These are phyloP conservation scores for Polypterus bichir DNA, from an alignment of 2,113 vertebrate species.

Conservation along the genomic window DNA sequence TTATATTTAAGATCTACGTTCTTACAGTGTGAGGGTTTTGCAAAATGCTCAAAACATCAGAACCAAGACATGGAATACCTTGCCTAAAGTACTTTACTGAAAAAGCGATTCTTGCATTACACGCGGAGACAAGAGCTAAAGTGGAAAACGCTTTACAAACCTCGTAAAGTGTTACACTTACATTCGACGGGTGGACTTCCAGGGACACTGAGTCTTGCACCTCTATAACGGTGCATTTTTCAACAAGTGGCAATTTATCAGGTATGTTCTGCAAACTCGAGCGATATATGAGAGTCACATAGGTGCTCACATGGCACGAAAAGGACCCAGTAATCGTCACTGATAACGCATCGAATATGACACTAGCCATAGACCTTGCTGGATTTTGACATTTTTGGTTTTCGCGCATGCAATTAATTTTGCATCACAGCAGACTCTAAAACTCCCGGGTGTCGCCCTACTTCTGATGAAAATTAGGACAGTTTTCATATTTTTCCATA, in stretches of 20 bases:
- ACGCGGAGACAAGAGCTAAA: too few species aligned
- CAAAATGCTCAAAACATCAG: slow-evolving; percentile 5
- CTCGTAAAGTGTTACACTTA: too few species aligned
- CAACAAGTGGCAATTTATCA: too few species aligned
- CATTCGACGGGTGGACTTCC: too few species aligned
- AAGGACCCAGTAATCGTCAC: slow-evolving; percentile 4
- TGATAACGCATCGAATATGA: slow-evolving; percentile 5
- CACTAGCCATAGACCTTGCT: background rate
- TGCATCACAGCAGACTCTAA: slow-evolving; percentile 4
- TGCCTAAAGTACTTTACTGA: background rate
- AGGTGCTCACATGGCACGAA: slow-evolving; percentile 7
- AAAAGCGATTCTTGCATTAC: too few species aligned
- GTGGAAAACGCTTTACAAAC: too few species aligned
- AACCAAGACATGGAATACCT: slow-evolving; percentile 6
- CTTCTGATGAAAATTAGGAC: slow-evolving; percentile 1
- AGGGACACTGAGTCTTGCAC: too few species aligned
- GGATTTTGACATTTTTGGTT: too few species aligned
- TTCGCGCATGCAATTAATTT: slow-evolving; percentile 1
- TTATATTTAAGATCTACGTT: slow-evolving; percentile 5
- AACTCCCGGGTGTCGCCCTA: background rate
- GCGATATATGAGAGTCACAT: slow-evolving; percentile 5
- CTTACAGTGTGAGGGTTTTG: background rate
- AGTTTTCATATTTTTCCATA: slow-evolving; percentile 7
- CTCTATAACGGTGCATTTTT: too few species aligned
- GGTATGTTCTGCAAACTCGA: background rate